Conservation (phyloP, 2,113 vertebrate species). For the Myrmophylax atrothorax region DNA sequence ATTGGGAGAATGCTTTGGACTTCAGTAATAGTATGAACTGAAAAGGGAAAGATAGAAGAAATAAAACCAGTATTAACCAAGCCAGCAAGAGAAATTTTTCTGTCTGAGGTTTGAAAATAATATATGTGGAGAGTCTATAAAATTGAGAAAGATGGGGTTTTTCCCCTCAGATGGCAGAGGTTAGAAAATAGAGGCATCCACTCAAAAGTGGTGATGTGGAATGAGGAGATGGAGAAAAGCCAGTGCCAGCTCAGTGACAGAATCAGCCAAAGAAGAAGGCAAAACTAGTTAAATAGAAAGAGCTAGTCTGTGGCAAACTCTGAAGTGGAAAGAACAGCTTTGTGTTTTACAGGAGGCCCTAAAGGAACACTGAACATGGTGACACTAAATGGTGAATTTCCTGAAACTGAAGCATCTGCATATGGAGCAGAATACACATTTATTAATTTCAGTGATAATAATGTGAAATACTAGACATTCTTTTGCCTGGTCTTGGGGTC, state of each 20-base stretch:
- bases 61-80: background rate
- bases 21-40: background rate
- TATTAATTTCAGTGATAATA: background rate
- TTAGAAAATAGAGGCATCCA: background rate
- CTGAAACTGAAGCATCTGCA: background rate
- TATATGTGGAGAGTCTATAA: background rate
- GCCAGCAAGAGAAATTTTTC: background rate
- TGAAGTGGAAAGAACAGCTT: background rate
- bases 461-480: background rate
- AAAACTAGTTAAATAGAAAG: background rate
- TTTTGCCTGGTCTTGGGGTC: background rate
- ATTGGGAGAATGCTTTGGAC: background rate
- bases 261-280: background rate
- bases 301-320: background rate
- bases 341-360: background rate
- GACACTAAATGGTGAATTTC: background rate
- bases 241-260: background rate
- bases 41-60: background rate
- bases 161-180: background rate
- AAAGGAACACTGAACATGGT: background rate
- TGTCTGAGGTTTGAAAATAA: background rate
- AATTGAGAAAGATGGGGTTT: rapidly evolving
- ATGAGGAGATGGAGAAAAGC: background rate
- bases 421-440: background rate
- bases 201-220: background rate